Evolutionary conservation across 2,797 vertebrate species (phyloP).

Genomic region (Aplochiton taeniatus): DNA sequence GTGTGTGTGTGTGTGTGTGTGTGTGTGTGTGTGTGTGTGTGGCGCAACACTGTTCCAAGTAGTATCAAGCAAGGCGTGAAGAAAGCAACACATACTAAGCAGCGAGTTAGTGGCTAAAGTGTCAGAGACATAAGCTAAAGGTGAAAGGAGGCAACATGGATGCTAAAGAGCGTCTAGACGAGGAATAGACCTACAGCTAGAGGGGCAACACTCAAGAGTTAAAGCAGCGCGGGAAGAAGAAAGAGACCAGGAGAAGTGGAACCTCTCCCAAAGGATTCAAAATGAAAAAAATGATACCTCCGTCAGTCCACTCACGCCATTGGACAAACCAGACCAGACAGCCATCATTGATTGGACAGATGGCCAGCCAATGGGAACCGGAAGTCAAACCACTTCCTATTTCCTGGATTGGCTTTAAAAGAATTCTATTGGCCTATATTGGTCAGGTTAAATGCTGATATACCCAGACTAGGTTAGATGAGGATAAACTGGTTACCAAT

Average conservation of each 20-base stretch:
- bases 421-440: constrained; percentile 35
- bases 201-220: constrained; percentile 30
- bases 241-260: constrained; percentile 38
- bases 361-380: constrained; percentile 43
- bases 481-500: constrained; percentile 7
- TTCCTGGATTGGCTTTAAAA: constrained; percentile 57
- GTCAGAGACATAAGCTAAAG: constrained; percentile 19
- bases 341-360: constrained; percentile 56
- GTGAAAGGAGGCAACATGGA: constrained; percentile 10
- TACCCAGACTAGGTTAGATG: constrained; percentile 38
- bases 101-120: constrained; percentile 54
- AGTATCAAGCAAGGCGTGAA: background rate
- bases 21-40: background rate
- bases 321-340: constrained; percentile 48
- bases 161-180: background rate
- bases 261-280: constrained; percentile 55
- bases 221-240: constrained; percentile 33
- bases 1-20: background rate
- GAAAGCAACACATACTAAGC: constrained; percentile 12
- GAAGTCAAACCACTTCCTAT: constrained; percentile 49
- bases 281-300: constrained; percentile 58
- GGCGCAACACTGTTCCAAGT: background rate
- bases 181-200: constrained; percentile 10
- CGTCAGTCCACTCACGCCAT: constrained; percentile 49
- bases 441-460: constrained; percentile 44